Evolutionary conservation across 2,888 invertebrate species (phyloP).

Genomic region (Aspidiotus rigidus): DNA sequence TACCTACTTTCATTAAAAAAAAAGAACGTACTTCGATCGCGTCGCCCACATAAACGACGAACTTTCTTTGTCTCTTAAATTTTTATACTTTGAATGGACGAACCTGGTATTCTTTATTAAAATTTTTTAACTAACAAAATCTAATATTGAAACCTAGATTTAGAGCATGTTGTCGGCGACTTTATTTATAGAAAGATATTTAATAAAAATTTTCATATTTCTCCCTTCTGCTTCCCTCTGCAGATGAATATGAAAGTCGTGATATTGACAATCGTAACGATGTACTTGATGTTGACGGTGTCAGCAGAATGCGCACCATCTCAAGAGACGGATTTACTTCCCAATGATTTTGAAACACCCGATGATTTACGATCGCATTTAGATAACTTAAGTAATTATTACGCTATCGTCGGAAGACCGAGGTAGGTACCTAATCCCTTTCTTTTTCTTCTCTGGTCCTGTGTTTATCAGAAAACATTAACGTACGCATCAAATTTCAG

Average conservation of each 20-base stretch:
- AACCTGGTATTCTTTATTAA: too few species aligned
- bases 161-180: too few species aligned
- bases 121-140: too few species aligned
- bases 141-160: too few species aligned
- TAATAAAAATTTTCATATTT: too few species aligned
- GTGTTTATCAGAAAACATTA: not conserved
- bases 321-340: constrained; percentile 17
- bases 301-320: constrained; percentile 23
- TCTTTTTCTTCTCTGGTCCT: not conserved
- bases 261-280: constrained; percentile 12
- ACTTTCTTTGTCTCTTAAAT: too few species aligned
- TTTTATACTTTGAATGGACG: too few species aligned
- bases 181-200: too few species aligned
- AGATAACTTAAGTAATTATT: constrained; percentile 25
- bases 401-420: constrained; percentile 26
- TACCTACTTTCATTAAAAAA: too few species aligned
- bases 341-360: constrained; percentile 26
- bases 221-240: not conserved
- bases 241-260: constrained; percentile 26
- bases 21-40: too few species aligned
- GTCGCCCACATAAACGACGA: too few species aligned
- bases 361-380: constrained; percentile 27
- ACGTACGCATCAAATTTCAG: not conserved
- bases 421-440: constrained; percentile 9
- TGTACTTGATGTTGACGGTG: constrained; percentile 27